Evolutionary conservation across 2,113 vertebrate genomes (phyloP), one percentile per base, ranked within the genome.

Genomic region (Tupaia chinensis): DNA sequence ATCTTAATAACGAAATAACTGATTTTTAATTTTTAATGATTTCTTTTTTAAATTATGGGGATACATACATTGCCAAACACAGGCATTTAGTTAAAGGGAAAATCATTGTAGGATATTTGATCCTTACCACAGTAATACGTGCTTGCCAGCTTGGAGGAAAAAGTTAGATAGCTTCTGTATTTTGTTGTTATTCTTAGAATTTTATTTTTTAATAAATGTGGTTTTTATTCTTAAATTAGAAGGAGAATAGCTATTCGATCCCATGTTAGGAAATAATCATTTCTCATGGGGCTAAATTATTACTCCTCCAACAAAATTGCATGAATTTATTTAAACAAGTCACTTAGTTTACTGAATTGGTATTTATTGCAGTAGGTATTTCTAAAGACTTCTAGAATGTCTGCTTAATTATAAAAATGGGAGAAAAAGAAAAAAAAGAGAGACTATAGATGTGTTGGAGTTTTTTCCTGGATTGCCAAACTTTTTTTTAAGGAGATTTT

Each of bases 171-270:
- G 25, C 1, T 89, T 87, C 69, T 66, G 11, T 3, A 54, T 9
- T 76, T 79, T 65, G 61, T 54, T 34, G 14, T n/a, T 27, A 70
- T 44, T 58, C 79, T 58, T 54, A 53, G 3, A n/a, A 20, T 63
- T 82, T 76, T 58, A n/a, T 23, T 13, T 84, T 87, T 69, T 32
- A 29, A n/a, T 61, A 58, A 87, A 68, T 73, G 25, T 1, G 53
- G 54, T 60, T 93, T 84, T 80, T 87, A 14, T 76, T 95, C 77
- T 78, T 87, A 76, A 91, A 65, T 87, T 78, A 65, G 32, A 58
- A 29, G 22, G 60, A 63, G 23, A 54, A 44, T 89, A 61, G 44
- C 7, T 72, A 12, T 68, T 56, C 25, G 65, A 32, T n/a, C 53
- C 54, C 27, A 22, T 60, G 29, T 54, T 54, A n/a, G 29, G 15